Percentiles rank a stretch among this genome's conserved stretches.
These are phyloP conservation scores for Dolichallabes microphthalmus DNA, from an alignment of 2,113 vertebrate genomes.

Conservation along the genomic window DNA sequence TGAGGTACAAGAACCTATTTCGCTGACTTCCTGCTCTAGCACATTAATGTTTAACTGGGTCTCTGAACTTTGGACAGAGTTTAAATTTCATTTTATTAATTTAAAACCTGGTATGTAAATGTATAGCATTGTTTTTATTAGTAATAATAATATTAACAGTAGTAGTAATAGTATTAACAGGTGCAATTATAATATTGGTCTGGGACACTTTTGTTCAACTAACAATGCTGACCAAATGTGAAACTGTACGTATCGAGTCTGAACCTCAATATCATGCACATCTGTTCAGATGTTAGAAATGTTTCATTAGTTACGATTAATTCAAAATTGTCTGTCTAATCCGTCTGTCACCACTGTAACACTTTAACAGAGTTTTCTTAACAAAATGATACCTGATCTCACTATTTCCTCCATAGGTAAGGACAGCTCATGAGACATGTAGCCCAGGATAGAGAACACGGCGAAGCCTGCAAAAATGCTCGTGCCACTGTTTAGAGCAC, in stretches of 20 bases:
- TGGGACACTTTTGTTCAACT: neutral
- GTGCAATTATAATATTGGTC: neutral
- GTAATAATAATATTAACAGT: neutral
- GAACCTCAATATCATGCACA: neutral
- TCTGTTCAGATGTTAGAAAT: neutral
- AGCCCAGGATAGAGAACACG: slow-evolving; percentile 84
- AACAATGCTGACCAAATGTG: neutral
- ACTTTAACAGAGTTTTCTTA: neutral
- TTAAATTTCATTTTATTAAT: neutral
- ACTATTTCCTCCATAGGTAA: slow-evolving; percentile 69
- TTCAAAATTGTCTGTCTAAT: neutral
- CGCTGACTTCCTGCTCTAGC: neutral
- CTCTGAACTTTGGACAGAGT: neutral
- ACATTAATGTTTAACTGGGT: neutral
- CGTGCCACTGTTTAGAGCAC: slow-evolving; percentile 82
- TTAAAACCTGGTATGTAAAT: neutral
- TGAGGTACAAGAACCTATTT: neutral
- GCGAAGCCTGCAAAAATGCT: slow-evolving; percentile 85
- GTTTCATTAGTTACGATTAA: neutral
- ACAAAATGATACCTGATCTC: slow-evolving; percentile 64
- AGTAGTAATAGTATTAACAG: neutral
- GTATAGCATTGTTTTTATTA: neutral
- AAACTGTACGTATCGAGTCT: neutral
- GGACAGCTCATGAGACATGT: slow-evolving; percentile 73
- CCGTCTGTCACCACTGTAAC: neutral